Base-by-base conservation (phyloP, 2,888 invertebrate genomes). In the Cephus spinipes region DNA sequence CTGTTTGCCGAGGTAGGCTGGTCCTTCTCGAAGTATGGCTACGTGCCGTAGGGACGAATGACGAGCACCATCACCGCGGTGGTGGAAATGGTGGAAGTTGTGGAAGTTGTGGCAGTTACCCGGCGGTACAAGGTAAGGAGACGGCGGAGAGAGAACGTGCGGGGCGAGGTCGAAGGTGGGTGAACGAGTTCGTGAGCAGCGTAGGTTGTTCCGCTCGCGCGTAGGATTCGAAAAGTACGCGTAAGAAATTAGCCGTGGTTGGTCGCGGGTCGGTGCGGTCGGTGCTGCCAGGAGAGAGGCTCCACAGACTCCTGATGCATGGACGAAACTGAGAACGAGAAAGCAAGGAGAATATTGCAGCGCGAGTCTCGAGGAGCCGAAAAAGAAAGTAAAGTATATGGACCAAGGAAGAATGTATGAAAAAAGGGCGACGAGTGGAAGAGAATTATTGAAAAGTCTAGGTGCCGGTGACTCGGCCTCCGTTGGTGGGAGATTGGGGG, bases 151-250 rank as follows among this genome's bases (percentile, higher is more conserved):
- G 80, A 85, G 40, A 55, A 55, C 23, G 15, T 23, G 40, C 83
- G 84, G 85, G 85, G 85, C 88, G 90, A 91, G 91, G 91, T 86
- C 88, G 89, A 90, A 90, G 90, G 91, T 91, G 91, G 91, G 89
- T 89, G 87, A 87, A 89, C 89, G 86, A 85, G 91, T 90, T 88
- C 86, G 86, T 83, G 83, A 74, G 80, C 82, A 83, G 88, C 86
- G 90, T 90, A 86, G 90, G 90, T 81, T 83, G 85, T 80, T 80
- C 84, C 83, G 40, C 71, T 73, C 74, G 77, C 40, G 77, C 77
- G 77, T 77, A 77, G 77, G 77, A 77, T 68, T 74, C 75, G 32
- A 74, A 77, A 74, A 30, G 73, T 73, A 30, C 71, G 71, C 71
- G 71, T 32, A 32, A 31, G 36, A 77, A 77, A 74, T 74, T 76